phyloP scores from a whole-genome alignment of 2,113 vertebrate genomes.

The Hippocampus mohnikei region DNA sequence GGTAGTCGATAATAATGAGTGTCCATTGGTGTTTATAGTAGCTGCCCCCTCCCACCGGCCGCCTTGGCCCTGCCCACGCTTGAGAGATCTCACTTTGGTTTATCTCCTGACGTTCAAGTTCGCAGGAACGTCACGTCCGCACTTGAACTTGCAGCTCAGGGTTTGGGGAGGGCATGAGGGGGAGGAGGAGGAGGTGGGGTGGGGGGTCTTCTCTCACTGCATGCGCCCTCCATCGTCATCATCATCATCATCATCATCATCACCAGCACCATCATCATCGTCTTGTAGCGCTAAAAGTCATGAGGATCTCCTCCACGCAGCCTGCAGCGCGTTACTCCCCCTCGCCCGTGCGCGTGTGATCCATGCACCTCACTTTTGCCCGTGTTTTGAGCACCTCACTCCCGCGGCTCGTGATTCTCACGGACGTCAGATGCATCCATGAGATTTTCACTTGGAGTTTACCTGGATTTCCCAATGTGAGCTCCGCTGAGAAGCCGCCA shows the following conservation, averaged over 20 bases:
- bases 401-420: slow-evolving; percentile 22
- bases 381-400: slow-evolving; percentile 4
- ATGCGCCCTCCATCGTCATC: slow-evolving; percentile 73
- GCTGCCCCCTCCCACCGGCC: slow-evolving; percentile 76
- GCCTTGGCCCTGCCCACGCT: slow-evolving; percentile 89
- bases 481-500: slow-evolving; percentile 70
- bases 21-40: slow-evolving; percentile 89
- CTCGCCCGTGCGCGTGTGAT: slow-evolving; percentile 81
- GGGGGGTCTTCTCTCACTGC: slow-evolving; percentile 64
- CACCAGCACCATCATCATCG: slow-evolving; percentile 11
- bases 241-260: slow-evolving; percentile 1
- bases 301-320: slow-evolving; percentile 90
- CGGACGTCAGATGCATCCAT: slow-evolving; percentile 96
- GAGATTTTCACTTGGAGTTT: slow-evolving; percentile 92
- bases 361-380: slow-evolving; percentile 65
- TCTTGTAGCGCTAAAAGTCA: slow-evolving; percentile 76
- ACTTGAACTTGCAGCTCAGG: slow-evolving; percentile 99
- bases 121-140: slow-evolving; percentile 98
- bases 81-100: slow-evolving; percentile 88
- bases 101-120: slow-evolving; percentile 99
- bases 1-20: slow-evolving; percentile 90
- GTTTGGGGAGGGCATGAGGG: slow-evolving; percentile 39
- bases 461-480: slow-evolving; percentile 76
- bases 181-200: background rate
- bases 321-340: slow-evolving; percentile 76